A percentile compares a stretch with the other conserved stretches of the same genome.
These are phyloP conservation scores for Cryptocephalus moraei DNA, from an alignment of 2,888 invertebrate species.

Conservation along the genomic window DNA sequence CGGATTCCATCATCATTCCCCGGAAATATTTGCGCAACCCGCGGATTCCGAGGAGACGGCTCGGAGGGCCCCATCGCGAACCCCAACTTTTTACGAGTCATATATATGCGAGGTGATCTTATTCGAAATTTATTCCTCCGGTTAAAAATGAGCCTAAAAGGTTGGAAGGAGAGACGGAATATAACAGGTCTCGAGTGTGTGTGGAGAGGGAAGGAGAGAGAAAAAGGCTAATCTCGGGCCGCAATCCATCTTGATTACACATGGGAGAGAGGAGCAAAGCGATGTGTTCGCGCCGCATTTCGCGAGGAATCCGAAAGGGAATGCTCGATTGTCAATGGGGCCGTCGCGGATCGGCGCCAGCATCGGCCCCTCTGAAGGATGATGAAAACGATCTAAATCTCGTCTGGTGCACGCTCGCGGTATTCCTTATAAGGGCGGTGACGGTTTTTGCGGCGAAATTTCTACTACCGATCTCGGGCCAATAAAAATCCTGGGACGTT, in stretches of 20 bases:
- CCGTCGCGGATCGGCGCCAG: slow-evolving; percentile 9
- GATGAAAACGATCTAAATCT: too few relatives aligned
- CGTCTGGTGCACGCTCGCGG: too few relatives aligned
- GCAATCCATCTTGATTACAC: slow-evolving; percentile 37
- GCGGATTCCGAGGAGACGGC: slow-evolving; percentile 24
- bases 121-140: slow-evolving; percentile 29
- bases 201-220: neutral
- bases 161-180: slow-evolving; percentile 15
- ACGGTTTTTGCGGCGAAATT: too few relatives aligned
- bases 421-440: too few relatives aligned
- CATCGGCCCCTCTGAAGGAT: neutral
- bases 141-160: slow-evolving; percentile 27
- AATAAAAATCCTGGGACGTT: too few relatives aligned
- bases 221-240: slow-evolving; percentile 32
- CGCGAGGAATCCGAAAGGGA: slow-evolving; percentile 24
- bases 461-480: too few relatives aligned
- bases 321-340: slow-evolving; percentile 18
- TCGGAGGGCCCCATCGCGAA: slow-evolving; percentile 15
- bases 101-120: slow-evolving; percentile 31
- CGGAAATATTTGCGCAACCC: slow-evolving; percentile 12
- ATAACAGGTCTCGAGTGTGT: slow-evolving; percentile 7
- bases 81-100: slow-evolving; percentile 27
- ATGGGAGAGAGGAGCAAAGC: slow-evolving; percentile 27
- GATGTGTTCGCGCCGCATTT: slow-evolving; percentile 28
- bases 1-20: too few relatives aligned